Percentiles rank a stretch among this genome's conserved stretches.
These are phyloP conservation scores for Lepidothrix coronata DNA, from an alignment of 2,113 vertebrate species.

Conservation along the genomic window DNA sequence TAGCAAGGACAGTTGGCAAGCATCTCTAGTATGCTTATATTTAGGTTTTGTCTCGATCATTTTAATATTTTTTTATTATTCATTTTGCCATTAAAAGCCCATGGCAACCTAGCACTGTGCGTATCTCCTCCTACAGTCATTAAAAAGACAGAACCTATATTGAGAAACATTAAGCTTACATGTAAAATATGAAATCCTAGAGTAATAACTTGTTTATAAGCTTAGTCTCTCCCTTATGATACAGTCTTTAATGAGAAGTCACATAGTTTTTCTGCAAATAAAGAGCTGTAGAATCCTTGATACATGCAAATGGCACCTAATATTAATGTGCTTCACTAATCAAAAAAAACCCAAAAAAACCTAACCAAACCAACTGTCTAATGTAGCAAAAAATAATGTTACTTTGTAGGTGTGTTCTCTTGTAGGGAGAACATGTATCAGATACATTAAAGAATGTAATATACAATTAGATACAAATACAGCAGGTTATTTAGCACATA, in stretches of 20 bases:
- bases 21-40: background rate
- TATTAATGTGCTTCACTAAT: background rate
- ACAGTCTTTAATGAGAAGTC: background rate
- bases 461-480: background rate
- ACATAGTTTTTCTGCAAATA: background rate
- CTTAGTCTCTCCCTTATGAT: conserved; percentile 43
- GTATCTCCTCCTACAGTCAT: conserved; percentile 33
- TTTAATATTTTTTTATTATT: conserved; percentile 47
- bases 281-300: background rate
- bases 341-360: background rate
- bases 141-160: conserved; percentile 40
- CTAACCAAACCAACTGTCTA: background rate
- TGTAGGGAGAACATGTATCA: background rate
- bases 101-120: background rate
- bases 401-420: background rate
- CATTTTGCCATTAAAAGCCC: conserved; percentile 36
- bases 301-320: background rate
- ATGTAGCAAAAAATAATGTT: background rate
- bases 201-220: conserved; percentile 51
- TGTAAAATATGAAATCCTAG: conserved; percentile 39
- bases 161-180: conserved; percentile 40
- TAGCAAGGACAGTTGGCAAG: background rate
- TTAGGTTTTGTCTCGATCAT: conserved; percentile 1
- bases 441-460: background rate
- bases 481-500: background rate